Evolutionary conservation across 2,113 vertebrate genomes (phyloP).

Genomic region (Siniperca chuatsi): DNA sequence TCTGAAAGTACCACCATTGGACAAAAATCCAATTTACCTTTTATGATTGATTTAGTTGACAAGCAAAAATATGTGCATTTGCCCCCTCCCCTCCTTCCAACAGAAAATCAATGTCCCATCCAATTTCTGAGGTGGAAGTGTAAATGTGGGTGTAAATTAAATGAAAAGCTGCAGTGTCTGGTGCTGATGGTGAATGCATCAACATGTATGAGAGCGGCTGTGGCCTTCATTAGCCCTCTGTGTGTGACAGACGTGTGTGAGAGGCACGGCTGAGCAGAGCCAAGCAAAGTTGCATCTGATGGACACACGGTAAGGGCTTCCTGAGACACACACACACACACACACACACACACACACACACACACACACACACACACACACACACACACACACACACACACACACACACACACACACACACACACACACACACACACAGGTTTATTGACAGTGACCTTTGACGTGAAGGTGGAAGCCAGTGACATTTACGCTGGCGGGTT

Average conservation of each 20-base stretch:
- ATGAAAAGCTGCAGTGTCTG: constrained; percentile 76
- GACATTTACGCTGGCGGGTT: constrained; percentile 84
- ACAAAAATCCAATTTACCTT: constrained; percentile 81
- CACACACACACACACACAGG: constrained; percentile 64
- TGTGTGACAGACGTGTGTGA: constrained; percentile 82
- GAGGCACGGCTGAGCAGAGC: constrained; percentile 76
- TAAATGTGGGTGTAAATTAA: constrained; percentile 83
- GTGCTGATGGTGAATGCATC: constrained; percentile 81
- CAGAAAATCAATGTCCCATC: constrained; percentile 84
- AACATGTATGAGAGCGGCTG: constrained; percentile 85
- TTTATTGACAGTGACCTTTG: constrained; percentile 85
- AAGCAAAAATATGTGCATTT: constrained; percentile 82
- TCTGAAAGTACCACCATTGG: constrained; percentile 72
- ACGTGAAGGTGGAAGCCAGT: constrained; percentile 83
- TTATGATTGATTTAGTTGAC: constrained; percentile 83
- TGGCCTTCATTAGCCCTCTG: constrained; percentile 84
- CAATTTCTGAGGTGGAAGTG: constrained; percentile 82
- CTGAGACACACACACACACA: constrained; percentile 54
- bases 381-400: constrained; percentile 47
- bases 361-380: constrained; percentile 50
- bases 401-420: constrained; percentile 39
- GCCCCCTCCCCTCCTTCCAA: constrained; percentile 53
- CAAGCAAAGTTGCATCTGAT: constrained; percentile 80
- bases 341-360: constrained; percentile 53
- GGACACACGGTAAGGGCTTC: constrained; percentile 75